Evolutionary conservation across 2,113 vertebrate genomes (phyloP).

Genomic region (Vombatus ursinus): DNA sequence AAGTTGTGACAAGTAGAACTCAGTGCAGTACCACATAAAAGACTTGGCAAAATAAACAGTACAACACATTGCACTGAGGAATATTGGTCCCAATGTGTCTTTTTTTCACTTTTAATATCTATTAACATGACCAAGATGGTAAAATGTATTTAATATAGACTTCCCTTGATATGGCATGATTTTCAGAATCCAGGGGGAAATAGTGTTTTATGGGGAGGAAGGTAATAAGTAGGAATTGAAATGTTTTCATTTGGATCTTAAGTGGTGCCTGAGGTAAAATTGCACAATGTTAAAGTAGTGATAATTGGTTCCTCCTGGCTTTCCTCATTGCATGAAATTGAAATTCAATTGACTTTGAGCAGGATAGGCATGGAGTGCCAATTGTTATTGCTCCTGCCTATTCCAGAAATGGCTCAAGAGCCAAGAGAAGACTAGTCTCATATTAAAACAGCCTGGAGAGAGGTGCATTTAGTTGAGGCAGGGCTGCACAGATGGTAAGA

Average conservation of each 20-base stretch:
- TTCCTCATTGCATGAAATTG: constrained; percentile 79
- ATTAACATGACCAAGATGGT: constrained; percentile 37
- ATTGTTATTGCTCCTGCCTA: constrained; percentile 81
- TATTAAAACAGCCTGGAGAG: constrained; percentile 66
- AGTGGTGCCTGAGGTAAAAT: constrained; percentile 81
- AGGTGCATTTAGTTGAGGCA: constrained; percentile 40
- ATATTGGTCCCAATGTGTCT: constrained; percentile 45
- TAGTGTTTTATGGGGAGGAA: constrained; percentile 63
- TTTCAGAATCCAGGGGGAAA: constrained; percentile 45
- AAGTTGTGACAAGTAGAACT: constrained; percentile 58
- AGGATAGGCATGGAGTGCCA: constrained; percentile 76
- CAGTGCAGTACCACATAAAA: not conserved
- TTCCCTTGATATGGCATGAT: constrained; percentile 21
- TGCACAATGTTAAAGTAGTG: constrained; percentile 72
- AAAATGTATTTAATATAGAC: constrained; percentile 62
- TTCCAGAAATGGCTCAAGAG: constrained; percentile 56
- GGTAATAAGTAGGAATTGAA: constrained; percentile 74
- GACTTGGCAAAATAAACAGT: constrained; percentile 63
- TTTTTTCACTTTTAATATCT: constrained; percentile 63
- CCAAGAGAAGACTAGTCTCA: constrained; percentile 59
- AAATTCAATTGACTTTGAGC: constrained; percentile 82
- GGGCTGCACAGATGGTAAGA: not conserved
- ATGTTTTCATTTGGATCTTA: constrained; percentile 78
- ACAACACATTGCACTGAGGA: constrained; percentile 44
- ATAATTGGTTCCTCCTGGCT: constrained; percentile 84